These are phyloP conservation scores for Leptarthrus brevirostris DNA, from an alignment of 2,888 invertebrate genomes.

Conservation along the genomic window DNA sequence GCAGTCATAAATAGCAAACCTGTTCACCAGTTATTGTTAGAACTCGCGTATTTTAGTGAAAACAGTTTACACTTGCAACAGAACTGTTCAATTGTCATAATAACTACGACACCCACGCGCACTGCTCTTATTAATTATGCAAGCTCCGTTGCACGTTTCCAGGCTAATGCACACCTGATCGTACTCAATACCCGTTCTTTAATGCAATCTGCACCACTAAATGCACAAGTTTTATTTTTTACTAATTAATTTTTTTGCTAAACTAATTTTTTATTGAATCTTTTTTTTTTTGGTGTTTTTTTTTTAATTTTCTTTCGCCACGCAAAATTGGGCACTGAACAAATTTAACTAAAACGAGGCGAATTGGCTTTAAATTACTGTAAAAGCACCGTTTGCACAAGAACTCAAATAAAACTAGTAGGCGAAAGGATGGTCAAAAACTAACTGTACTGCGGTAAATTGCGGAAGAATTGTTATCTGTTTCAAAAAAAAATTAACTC, in stretches of 20 bases:
- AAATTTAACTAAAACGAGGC: constrained; percentile 13
- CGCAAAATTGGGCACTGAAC: constrained; percentile 5
- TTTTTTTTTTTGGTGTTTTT: background rate
- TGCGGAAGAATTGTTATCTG: no score
- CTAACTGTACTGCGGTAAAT: constrained; percentile 17
- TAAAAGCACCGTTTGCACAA: constrained; percentile 36
- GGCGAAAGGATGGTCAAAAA: constrained; percentile 12
- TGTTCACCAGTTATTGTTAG: constrained; percentile 14
- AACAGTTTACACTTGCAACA: constrained; percentile 23
- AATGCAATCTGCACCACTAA: no score
- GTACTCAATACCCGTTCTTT: no score
- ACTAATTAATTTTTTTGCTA: background rate
- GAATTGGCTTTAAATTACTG: constrained; percentile 18
- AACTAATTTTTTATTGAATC: background rate
- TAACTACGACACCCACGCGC: constrained; percentile 29
- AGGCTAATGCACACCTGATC: no score
- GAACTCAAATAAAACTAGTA: constrained; percentile 3
- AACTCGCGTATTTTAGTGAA: constrained; percentile 16
- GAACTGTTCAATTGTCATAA: constrained; percentile 23
- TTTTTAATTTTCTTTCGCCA: background rate
- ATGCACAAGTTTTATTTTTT: no score
- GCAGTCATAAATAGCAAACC: constrained; percentile 50
- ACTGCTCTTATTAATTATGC: constrained; percentile 6
- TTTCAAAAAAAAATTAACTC: background rate
- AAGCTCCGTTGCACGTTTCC: background rate